Evolutionary conservation across 2,888 invertebrate species (phyloP).

Genomic region (Platycnemis pennipes): DNA sequence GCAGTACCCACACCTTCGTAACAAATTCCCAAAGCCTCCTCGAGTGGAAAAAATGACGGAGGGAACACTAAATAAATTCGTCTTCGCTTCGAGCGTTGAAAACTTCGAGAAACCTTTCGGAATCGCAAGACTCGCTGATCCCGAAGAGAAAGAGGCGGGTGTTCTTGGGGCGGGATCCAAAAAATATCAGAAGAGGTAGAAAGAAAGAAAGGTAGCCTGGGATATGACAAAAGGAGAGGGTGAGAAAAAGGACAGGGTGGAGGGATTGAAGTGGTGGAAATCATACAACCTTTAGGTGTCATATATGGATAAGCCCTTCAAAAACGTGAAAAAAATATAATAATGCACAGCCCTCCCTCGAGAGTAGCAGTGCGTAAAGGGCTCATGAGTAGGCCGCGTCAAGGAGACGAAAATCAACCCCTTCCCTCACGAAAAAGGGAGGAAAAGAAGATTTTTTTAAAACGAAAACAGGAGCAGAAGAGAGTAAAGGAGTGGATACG

Average conservation of each 20-base stretch:
- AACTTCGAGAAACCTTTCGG: not conserved
- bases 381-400: not conserved
- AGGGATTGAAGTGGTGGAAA: not conserved
- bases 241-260: not conserved
- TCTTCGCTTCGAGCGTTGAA: not conserved
- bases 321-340: not conserved
- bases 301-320: not conserved
- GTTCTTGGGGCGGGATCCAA: not conserved
- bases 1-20: not conserved
- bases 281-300: constrained; percentile 16
- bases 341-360: not conserved
- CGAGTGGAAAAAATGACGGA: not conserved
- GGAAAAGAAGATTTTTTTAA: not conserved
- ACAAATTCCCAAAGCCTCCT: not conserved
- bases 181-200: not conserved
- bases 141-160: not conserved
- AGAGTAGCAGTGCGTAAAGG: not conserved
- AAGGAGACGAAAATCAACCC: not conserved
- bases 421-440: not conserved
- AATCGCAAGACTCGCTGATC: not conserved
- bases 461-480: not conserved
- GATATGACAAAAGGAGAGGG: not conserved
- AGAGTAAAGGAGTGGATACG: not conserved
- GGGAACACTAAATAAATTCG: not conserved
- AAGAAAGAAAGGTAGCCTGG: not conserved